Base-by-base conservation (phyloP, 23 tunicate genomes). In the Corella eumyota region DNA sequence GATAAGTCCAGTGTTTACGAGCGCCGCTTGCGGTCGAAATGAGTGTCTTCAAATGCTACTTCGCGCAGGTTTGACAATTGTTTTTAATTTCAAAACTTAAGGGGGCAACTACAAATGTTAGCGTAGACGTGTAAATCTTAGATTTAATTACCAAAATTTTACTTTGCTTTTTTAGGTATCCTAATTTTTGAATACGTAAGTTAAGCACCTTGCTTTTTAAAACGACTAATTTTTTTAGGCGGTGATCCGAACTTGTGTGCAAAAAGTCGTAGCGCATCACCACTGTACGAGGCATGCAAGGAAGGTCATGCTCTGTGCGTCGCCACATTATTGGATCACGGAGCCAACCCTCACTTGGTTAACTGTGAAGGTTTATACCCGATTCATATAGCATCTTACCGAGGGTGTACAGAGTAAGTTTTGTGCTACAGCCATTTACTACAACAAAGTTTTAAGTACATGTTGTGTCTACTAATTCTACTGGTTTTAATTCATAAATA, bases 1-100 rank as follows among this genome's bases (percentile, higher is more conserved):
- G 44, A 68, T 86, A 21, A 71, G 80, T 53, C 95, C 95, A 15
- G 81, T 86, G 60, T 78, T 77, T 35, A 70, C 86, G 11, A 68
- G 81, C 64, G 95, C 95, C 68, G 85, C 95, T 19, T 72, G 86
- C 50, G 95, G 95, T 23, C 45, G 86, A 67, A 77, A 72, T 51
- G 71, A 72, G 27, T 86, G 85, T 46, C 59, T 84, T 26, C 49
- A 70, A 25, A 45, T 69, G 63, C 71, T 82, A 3, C 33, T 82
- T 4, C 58, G 52, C 0, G 69, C 81, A 25, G 92, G 83, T 77
- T 15, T 33, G 11, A 25, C 19, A 19, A 20, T 0, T 45, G 50
- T 45, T 45, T 0, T n/a, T n/a, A n/a, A n/a, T n/a, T n/a, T n/a
- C n/a, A n/a, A n/a, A n/a, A n/a, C n/a, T n/a, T n/a, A n/a, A n/a